Conservation (phyloP, 2,797 vertebrate genomes). For the Neoniphon sammara region DNA sequence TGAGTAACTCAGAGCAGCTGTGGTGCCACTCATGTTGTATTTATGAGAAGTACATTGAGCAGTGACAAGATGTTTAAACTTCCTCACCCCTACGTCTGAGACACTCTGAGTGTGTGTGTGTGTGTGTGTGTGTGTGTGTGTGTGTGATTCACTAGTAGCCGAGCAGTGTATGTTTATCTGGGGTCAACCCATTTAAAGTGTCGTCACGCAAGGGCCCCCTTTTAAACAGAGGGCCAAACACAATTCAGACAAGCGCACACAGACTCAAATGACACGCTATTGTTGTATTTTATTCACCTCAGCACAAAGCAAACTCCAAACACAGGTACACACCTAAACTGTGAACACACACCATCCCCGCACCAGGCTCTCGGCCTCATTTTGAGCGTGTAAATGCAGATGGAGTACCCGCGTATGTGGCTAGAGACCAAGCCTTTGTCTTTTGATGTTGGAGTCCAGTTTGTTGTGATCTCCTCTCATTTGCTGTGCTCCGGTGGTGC, state of each 20-base stretch:
- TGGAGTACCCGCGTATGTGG: slow-evolving; percentile 5
- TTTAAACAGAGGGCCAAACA: neutral
- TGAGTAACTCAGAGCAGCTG: neutral
- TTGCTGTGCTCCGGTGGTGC: slow-evolving; percentile 35
- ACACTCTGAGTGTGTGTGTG: slow-evolving; percentile 26
- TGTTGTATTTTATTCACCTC: slow-evolving; percentile 5
- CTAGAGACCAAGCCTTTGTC: slow-evolving; percentile 24
- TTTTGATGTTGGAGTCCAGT: slow-evolving; percentile 22
- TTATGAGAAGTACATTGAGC: slow-evolving; percentile 34
- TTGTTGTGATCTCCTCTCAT: slow-evolving; percentile 52
- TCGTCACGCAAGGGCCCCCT: slow-evolving; percentile 55
- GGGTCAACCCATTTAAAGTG: slow-evolving; percentile 55
- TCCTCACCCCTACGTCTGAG: slow-evolving; percentile 47
- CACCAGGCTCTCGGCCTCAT: neutral
- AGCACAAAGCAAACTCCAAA: slow-evolving; percentile 17
- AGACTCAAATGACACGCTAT: neutral
- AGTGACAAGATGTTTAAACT: slow-evolving; percentile 47
- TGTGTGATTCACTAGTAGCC: slow-evolving; percentile 29
- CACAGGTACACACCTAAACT: slow-evolving; percentile 2
- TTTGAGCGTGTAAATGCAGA: slow-evolving; percentile 13
- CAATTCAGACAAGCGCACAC: neutral
- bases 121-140: slow-evolving; percentile 14
- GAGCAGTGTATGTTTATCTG: slow-evolving; percentile 70
- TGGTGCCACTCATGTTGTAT: neutral
- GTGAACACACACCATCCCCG: neutral